Conservation (phyloP, 2,888 invertebrate genomes). For the Conus canariensis region DNA sequence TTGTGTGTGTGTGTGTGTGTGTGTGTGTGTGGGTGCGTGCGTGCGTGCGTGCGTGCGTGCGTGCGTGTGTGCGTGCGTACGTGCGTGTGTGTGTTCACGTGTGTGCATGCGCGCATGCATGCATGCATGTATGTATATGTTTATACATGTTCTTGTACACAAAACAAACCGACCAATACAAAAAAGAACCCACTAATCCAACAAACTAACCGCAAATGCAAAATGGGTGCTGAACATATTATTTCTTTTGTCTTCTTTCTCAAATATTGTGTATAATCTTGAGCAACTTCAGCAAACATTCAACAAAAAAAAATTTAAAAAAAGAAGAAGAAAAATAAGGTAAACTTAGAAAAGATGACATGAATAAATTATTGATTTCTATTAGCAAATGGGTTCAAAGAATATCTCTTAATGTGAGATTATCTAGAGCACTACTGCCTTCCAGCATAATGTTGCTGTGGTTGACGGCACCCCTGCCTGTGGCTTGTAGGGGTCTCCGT, state of each 20-base stretch:
- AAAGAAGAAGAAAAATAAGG: background rate
- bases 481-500: background rate
- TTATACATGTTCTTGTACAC: background rate
- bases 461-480: conserved; percentile 51
- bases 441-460: conserved; percentile 60
- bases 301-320: background rate
- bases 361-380: too few species aligned
- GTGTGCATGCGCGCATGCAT: conserved; percentile 18
- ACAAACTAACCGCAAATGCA: too few species aligned
- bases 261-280: too few species aligned
- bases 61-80: too few species aligned
- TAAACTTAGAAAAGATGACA: background rate
- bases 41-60: too few species aligned
- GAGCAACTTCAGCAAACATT: too few species aligned
- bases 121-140: conserved; percentile 24
- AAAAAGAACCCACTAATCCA: background rate
- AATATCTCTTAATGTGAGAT: conserved; percentile 62
- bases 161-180: background rate
- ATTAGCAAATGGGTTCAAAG: background rate
- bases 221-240: too few species aligned
- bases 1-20: conserved; percentile 20
- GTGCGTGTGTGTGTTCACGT: background rate
- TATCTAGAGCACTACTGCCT: conserved; percentile 56
- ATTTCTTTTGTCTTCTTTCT: too few species aligned
- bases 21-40: background rate